These are phyloP conservation scores for Melanostoma mellinum DNA, from an alignment of 2,888 invertebrate genomes.

Conservation along the genomic window DNA sequence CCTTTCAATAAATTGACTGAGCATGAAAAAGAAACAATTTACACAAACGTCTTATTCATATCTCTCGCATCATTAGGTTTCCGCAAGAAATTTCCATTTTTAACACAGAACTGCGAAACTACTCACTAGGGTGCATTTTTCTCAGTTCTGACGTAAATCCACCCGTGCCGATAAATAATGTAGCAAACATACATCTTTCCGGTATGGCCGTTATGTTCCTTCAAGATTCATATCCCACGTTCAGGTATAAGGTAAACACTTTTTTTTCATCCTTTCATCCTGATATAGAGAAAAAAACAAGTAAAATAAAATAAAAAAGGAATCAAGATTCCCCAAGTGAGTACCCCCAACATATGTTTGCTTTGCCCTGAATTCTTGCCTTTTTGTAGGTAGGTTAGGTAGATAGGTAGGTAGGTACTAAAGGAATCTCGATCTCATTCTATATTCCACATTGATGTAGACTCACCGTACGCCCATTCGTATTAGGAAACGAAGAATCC, in stretches of 20 bases:
- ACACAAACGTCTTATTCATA: constrained; percentile 12
- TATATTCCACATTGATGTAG: constrained; percentile 66
- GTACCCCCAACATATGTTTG: constrained; percentile 70
- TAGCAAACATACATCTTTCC: constrained; percentile 57
- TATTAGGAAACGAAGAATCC: constrained; percentile 51
- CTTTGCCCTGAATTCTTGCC: constrained; percentile 33
- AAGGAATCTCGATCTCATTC: constrained; percentile 49
- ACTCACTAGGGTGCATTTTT: constrained; percentile 66
- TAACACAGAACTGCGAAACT: constrained; percentile 57
- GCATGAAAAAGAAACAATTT: constrained; percentile 16
- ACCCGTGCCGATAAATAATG: constrained; percentile 69
- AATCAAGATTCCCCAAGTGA: constrained; percentile 58
- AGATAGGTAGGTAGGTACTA: background rate
- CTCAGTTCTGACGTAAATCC: constrained; percentile 65
- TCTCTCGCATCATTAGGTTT: constrained; percentile 27
- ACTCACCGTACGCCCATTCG: constrained; percentile 58
- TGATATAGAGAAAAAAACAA: constrained; percentile 4
- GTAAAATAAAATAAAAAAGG: constrained; percentile 25
- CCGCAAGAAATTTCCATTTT: constrained; percentile 49
- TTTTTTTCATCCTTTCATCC: constrained; percentile 12
- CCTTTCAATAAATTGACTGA: too few relatives aligned
- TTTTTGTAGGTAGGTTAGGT: background rate
- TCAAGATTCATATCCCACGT: constrained; percentile 33
- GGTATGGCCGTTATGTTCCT: constrained; percentile 57
- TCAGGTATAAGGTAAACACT: background rate